These are phyloP conservation scores for Phyto melanocephala DNA, from an alignment of 2,888 invertebrate genomes.

Conservation along the genomic window DNA sequence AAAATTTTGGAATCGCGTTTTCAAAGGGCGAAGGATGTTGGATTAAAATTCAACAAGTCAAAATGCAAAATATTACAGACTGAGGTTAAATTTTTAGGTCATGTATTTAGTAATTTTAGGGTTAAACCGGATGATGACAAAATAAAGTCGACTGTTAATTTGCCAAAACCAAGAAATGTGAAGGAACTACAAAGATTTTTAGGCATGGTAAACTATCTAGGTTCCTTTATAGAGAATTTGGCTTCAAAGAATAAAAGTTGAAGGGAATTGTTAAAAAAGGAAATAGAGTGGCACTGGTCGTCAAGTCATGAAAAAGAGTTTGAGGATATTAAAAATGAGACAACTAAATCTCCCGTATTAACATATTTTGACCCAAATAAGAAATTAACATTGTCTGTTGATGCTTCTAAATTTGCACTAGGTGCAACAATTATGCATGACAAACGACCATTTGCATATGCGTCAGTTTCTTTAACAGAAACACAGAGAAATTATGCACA, in stretches of 20 bases:
- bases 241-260: too few species aligned
- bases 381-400: background rate
- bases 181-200: too few species aligned
- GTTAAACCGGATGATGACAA: too few species aligned
- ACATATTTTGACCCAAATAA: background rate
- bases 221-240: constrained; percentile 64
- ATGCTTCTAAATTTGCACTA: background rate
- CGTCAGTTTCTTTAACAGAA: too few species aligned
- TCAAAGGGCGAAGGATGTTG: background rate
- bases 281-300: background rate
- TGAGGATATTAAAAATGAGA: background rate
- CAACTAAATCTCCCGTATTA: background rate
- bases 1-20: background rate
- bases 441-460: background rate
- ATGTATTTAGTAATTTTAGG: too few species aligned
- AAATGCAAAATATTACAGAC: constrained; percentile 26
- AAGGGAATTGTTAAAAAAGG: background rate
- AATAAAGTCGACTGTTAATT: constrained; percentile 1
- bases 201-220: too few species aligned
- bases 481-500: background rate
- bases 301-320: background rate
- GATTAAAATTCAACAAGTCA: background rate
- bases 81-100: too few species aligned
- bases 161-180: constrained; percentile 21
- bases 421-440: constrained; percentile 2